Base-by-base conservation (phyloP, 2,888 invertebrate genomes). In the Erpobdella octoculata region DNA sequence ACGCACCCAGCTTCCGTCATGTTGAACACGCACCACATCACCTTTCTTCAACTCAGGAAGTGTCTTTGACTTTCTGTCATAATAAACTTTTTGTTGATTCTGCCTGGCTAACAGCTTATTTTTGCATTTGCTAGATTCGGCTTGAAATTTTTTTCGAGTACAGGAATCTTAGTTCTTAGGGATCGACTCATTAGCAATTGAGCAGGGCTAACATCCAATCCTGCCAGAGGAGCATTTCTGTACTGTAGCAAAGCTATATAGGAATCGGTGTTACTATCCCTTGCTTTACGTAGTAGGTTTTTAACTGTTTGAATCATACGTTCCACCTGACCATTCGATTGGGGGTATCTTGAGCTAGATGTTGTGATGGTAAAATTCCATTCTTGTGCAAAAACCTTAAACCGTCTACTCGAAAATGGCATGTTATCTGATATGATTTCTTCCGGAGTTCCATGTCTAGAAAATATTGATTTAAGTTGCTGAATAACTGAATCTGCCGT, bases 201-300 rank as follows among this genome's bases (percentile, higher is more conserved):
- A 15, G 75, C 74, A 64, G 76, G 76, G 9, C 73, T 74, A 61
- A 73, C 71, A 2, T 36, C 12, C 3, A 73, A 41, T 33, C 74
- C 74, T n/a, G 73, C n/a, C 28, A 76, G 48, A 28, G 76, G 75
- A 12, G 76, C 71, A 66, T 74, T 74, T 25, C 76, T 35, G 41
- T 76, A 74, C 46, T 74, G 68, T 21, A 74, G 64, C 38, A 75
- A 46, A 31, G 76, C 73, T 41, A 74, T 75, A 38, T 73, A 68
- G 31, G 73, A 71, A 69, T 75, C 76, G 12, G 59, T 48, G 15
- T 72, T 70, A 12, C 68, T 62, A n/a, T n/a, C 18, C 65, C 70
- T 25, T 64, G 15, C 31, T 74, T 73, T 75, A 76, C 35, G 31
- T 68, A 8, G 76, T 31, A 41, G 18, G 18, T 41, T 41, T 41